Conservation (phyloP, 2,888 invertebrate species). For the Tanypteryx hageni region DNA sequence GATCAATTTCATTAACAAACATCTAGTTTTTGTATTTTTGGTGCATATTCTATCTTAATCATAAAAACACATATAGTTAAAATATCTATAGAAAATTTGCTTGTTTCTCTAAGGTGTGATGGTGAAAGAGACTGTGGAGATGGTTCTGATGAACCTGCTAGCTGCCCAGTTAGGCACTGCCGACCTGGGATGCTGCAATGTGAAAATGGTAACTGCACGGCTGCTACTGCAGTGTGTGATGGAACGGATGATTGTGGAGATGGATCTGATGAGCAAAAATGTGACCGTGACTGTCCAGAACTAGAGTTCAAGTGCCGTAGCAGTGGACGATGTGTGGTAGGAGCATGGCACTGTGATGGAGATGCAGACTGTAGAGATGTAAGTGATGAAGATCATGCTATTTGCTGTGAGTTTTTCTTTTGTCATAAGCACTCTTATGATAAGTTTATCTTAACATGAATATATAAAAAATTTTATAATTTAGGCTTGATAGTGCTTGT, state of each 20-base stretch:
- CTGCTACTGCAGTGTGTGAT: conserved; percentile 94
- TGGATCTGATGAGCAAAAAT: conserved; percentile 90
- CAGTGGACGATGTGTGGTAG: conserved; percentile 91
- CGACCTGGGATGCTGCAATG: conserved; percentile 96
- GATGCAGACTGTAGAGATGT: conserved; percentile 96
- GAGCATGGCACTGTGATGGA: conserved; percentile 95
- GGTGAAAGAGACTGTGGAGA: conserved; percentile 96
- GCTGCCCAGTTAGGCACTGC: conserved; percentile 91
- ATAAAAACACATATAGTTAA: background rate
- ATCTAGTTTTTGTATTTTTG: too few relatives aligned
- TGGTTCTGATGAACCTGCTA: conserved; percentile 91
- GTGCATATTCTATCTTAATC: too few relatives aligned
- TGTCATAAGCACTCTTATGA: background rate
- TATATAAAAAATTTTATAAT: background rate
- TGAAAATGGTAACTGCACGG: conserved; percentile 93
- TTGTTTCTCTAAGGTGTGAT: conserved; percentile 84
- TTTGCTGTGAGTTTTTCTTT: conserved; percentile 83
- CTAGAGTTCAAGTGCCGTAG: conserved; percentile 93
- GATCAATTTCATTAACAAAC: too few relatives aligned
- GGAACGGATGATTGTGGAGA: conserved; percentile 96
- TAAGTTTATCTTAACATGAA: background rate
- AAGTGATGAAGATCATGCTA: conserved; percentile 92
- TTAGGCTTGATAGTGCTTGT: too few relatives aligned
- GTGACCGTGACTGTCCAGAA: conserved; percentile 89
- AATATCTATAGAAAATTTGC: conserved; percentile 66